A percentile compares a stretch with the other conserved stretches of the same genome.
Evolutionary conservation across 2,113 vertebrate species (phyloP).

Genomic region (Mus pahari): DNA sequence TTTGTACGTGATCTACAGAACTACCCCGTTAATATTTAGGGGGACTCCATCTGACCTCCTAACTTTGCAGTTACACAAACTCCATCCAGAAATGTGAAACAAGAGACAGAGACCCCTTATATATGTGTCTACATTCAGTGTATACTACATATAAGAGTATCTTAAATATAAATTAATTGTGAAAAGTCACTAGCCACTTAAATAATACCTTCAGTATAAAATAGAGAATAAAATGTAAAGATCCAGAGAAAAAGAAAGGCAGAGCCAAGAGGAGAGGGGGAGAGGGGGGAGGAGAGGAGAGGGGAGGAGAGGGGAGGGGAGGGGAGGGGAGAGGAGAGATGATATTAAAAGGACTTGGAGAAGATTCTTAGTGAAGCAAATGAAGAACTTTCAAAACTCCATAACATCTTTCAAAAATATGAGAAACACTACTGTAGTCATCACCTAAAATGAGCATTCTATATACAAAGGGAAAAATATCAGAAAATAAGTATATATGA

Average conservation of each 20-base stretch:
- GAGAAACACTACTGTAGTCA: not conserved
- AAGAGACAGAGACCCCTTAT: not conserved
- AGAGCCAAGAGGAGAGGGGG: not conserved
- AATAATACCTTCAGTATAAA: not conserved
- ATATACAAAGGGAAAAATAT: not conserved
- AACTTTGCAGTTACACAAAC: not conserved
- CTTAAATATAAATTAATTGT: conserved; percentile 23
- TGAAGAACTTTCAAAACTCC: not conserved
- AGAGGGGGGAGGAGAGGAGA: not conserved
- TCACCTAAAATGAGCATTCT: not conserved
- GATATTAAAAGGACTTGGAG: not conserved
- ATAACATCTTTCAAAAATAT: not conserved
- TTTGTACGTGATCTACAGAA: not conserved
- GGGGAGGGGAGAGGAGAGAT: not conserved
- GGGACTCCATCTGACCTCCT: not conserved
- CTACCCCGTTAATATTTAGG: not conserved
- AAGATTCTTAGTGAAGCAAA: not conserved
- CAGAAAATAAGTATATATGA: not conserved
- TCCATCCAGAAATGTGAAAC: not conserved
- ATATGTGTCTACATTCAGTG: not conserved
- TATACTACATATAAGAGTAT: not conserved
- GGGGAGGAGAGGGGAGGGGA: not conserved
- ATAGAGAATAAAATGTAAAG: conserved; percentile 21
- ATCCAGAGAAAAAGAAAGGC: not conserved
- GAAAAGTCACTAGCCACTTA: not conserved